Conservation (phyloP, 2,113 vertebrate genomes). For the Limnothrissa miodon region DNA sequence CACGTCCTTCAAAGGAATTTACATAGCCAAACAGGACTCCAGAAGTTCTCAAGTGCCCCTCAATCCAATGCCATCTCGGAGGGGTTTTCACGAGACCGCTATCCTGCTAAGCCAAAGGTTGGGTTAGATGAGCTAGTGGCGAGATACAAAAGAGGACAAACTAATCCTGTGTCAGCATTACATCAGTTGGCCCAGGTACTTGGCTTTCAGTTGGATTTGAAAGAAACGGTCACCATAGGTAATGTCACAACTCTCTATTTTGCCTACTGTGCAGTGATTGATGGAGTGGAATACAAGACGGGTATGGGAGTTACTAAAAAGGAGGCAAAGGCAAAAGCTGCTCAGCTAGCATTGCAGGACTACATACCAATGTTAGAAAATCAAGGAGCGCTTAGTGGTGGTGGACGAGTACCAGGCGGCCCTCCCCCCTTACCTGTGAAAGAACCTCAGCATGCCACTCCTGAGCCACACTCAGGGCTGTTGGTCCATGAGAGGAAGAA, state of each 20-base stretch:
- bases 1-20: slow-evolving; percentile 18
- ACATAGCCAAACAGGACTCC: slow-evolving; percentile 8
- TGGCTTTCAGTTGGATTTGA: slow-evolving; percentile 77
- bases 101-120: not conserved
- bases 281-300: slow-evolving; percentile 82
- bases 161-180: slow-evolving; percentile 80
- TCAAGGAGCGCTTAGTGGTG: slow-evolving; percentile 47
- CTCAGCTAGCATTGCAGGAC: slow-evolving; percentile 82
- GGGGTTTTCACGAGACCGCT: too few relatives aligned
- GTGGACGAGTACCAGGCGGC: slow-evolving; percentile 48
- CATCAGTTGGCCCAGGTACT: slow-evolving; percentile 76
- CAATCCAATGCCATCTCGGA: not conserved
- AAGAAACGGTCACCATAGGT: slow-evolving; percentile 81
- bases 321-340: slow-evolving; percentile 80
- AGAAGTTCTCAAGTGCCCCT: slow-evolving; percentile 15
- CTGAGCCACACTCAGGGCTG: not conserved
- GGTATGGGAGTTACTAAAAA: slow-evolving; percentile 89
- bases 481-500: slow-evolving; percentile 47
- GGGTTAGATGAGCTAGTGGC: slow-evolving; percentile 61
- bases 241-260: slow-evolving; percentile 77
- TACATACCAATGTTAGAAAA: slow-evolving; percentile 68
- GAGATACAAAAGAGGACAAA: slow-evolving; percentile 71
- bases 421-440: slow-evolving; percentile 22
- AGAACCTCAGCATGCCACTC: not conserved
- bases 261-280: slow-evolving; percentile 88